A percentile compares a stretch with the other conserved stretches of the same genome.
Conservation (phyloP, 2,888 invertebrate genomes). For the Amphimallon solstitiale region DNA sequence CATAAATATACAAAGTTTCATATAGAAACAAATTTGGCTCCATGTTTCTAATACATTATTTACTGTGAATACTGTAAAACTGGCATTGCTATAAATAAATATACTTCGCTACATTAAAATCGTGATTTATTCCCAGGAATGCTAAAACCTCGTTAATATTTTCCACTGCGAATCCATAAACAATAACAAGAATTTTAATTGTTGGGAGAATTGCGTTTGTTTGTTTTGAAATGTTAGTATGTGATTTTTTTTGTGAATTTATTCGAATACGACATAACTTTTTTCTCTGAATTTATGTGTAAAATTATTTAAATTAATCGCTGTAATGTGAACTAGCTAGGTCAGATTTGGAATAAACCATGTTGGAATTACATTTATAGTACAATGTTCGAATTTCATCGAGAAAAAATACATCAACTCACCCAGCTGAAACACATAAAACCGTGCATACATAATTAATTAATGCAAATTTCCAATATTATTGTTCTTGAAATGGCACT, state of each 20-base stretch:
- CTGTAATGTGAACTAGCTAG: too few species aligned
- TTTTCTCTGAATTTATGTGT: too few species aligned
- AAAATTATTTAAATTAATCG: too few species aligned
- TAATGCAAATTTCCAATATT: conserved; percentile 12
- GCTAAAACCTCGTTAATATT: conserved; percentile 5
- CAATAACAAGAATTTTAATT: conserved; percentile 12
- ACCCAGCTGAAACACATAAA: conserved; percentile 12
- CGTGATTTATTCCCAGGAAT: not conserved
- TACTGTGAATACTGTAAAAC: too few species aligned
- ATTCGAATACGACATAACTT: not conserved
- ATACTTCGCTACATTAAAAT: too few species aligned
- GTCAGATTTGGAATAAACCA: too few species aligned
- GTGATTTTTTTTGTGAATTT: conserved; percentile 6
- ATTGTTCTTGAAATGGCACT: conserved; percentile 23
- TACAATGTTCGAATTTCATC: not conserved
- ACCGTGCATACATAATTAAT: conserved; percentile 22
- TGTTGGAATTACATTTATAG: too few species aligned
- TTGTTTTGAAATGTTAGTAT: not conserved
- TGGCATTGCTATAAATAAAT: too few species aligned
- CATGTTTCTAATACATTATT: too few species aligned
- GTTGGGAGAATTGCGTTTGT: not conserved
- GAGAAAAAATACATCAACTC: conserved; percentile 16
- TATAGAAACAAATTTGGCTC: too few species aligned
- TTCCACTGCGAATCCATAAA: conserved; percentile 6
- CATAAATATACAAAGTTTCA: too few species aligned